phyloP scores from a whole-genome alignment of 2,113 vertebrate genomes.

The Axis porcinus region DNA sequence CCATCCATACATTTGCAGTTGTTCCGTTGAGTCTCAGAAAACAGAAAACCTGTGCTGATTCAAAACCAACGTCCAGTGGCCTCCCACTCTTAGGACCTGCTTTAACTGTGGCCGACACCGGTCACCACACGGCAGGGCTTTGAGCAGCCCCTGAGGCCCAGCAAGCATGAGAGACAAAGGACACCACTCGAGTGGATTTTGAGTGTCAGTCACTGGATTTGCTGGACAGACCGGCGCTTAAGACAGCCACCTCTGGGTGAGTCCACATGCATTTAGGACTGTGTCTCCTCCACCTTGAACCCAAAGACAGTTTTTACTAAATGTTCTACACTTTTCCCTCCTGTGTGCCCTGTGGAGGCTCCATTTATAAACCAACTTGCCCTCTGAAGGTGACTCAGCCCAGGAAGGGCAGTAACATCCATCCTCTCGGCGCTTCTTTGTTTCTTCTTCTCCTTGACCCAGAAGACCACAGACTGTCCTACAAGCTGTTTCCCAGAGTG shows the following conservation, averaged over 20 bases:
- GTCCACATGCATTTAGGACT: not conserved
- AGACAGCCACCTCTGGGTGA: not conserved
- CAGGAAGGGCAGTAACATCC: not conserved
- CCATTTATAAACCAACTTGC: not conserved
- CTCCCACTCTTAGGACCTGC: not conserved
- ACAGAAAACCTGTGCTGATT: not conserved
- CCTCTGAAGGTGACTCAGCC: not conserved
- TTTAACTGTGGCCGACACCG: rapidly evolving
- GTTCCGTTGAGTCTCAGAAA: conserved; percentile 25
- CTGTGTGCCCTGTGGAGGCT: not conserved
- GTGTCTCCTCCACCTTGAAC: not conserved
- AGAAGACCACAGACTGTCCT: not conserved
- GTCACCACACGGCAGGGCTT: not conserved
- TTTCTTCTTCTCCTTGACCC: not conserved
- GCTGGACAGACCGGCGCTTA: not conserved
- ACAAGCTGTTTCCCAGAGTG: not conserved
- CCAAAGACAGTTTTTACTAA: not conserved
- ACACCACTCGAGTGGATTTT: not conserved
- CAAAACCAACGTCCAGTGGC: not conserved
- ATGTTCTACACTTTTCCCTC: not conserved
- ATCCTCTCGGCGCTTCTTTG: not conserved
- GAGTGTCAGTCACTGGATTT: not conserved
- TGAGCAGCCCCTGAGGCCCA: not conserved
- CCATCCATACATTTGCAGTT: not conserved
- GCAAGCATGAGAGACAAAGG: not conserved